Evolutionary conservation across 2,888 invertebrate species (phyloP).

Genomic region (Caradrina kadenii): DNA sequence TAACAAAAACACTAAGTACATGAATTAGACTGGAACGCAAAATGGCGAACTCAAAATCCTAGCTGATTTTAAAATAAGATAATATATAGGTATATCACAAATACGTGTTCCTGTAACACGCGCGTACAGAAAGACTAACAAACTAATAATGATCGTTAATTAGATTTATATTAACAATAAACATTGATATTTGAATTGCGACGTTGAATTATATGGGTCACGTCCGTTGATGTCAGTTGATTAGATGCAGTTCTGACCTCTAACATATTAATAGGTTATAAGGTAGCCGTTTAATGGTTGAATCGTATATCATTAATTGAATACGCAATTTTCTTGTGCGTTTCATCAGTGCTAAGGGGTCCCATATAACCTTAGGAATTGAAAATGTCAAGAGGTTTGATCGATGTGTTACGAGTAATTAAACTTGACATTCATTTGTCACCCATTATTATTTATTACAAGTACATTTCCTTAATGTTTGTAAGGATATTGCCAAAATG

Average conservation of each 20-base stretch:
- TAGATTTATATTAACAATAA: slow-evolving; percentile 62
- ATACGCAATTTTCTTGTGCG: slow-evolving; percentile 35
- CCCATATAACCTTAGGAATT: slow-evolving; percentile 27
- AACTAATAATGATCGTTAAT: slow-evolving; percentile 72
- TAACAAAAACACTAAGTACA: not conserved
- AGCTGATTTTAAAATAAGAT: not conserved
- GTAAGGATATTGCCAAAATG: not conserved
- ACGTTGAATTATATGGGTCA: slow-evolving; percentile 62
- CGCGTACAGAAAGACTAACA: slow-evolving; percentile 56
- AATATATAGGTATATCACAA: slow-evolving; percentile 1
- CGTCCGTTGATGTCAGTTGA: slow-evolving; percentile 54
- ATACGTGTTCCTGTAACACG: slow-evolving; percentile 35
- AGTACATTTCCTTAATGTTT: slow-evolving; percentile 17
- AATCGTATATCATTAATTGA: slow-evolving; percentile 26
- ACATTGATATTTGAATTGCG: slow-evolving; percentile 71
- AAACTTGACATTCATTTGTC: slow-evolving; percentile 30
- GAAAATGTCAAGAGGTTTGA: slow-evolving; percentile 4
- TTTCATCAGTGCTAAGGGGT: slow-evolving; percentile 42
- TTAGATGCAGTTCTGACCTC: slow-evolving; percentile 65
- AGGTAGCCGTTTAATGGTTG: slow-evolving; percentile 27
- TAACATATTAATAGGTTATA: slow-evolving; percentile 30
- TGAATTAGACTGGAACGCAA: not conserved
- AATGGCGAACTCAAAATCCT: not conserved
- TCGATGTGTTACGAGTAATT: not conserved
- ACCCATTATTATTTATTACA: slow-evolving; percentile 12